Evolutionary conservation across 2,113 vertebrate species (phyloP), one percentile per base, ranked within the genome.

Genomic region (Bagarius yarrelli): DNA sequence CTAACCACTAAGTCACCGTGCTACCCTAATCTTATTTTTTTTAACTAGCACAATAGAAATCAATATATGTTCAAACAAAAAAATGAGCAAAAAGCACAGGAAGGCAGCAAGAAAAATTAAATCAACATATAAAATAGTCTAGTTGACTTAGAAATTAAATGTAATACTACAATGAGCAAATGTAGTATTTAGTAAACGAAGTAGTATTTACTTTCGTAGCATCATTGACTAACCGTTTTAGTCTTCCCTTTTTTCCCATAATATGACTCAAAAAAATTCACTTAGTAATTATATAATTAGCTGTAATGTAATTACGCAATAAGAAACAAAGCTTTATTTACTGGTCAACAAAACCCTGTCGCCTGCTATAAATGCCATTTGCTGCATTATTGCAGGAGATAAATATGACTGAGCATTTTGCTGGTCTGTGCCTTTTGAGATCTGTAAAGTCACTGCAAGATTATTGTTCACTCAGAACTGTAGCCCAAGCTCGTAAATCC

Each of bases 401-500:
- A 15, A 23, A 70, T 44, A 71, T 83, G 79, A 85, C 67, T 66
- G 15, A 40, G 57, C 66, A 36, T 64, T 82, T 67, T 66, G 44
- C 36, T 14, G 27, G 44, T 8, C 34, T 32, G 61, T 60, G 81
- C 72, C 71, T 79, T 73, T 25, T n/a, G 80, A 76, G 76, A 64
- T 84, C 63, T 53, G 21, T 82, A 63, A 82, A 88, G 81, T 90
- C 86, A 84, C 81, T 73, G 57, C 83, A 87, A 83, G 78, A 83
- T 83, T 85, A 63, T 56, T 75, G 70, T 79, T 57, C 57, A 69
- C 60, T 81, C 47, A 30, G 44, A 67, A 82, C 32, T 30, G 57
- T 47, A 34, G 64, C 32, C 63, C 53, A 14, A 70, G n/a, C 47
- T 80, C 16, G 83, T 90, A 86, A 85, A 87, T 90, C 81, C 86